Base-by-base conservation (phyloP, 2,888 invertebrate species). In the Rhamnusium bicolor region DNA sequence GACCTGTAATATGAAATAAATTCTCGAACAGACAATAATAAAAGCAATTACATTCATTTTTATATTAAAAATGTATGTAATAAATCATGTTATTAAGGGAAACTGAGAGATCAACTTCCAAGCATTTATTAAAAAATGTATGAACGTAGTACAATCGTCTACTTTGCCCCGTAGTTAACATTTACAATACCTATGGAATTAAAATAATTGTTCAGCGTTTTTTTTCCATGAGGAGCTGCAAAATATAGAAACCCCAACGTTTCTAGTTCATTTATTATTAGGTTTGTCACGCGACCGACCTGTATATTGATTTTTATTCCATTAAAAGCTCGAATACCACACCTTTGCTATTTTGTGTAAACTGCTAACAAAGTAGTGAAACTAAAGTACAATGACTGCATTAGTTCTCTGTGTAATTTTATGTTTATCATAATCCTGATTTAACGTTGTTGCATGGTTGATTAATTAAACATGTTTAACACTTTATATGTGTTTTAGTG, bases 211-310 rank as follows among this genome's bases (percentile, higher is more conserved):
- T 40, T 29, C 69, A 21, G 6, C 19, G 69, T 47, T 69, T 58
- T 69, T 69, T 58, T 29, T 16, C 46, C n/a, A 10, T 19, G 32
- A 21, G 12, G 32, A 40, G n/a, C 19, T 16, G 65, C 27, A 19
- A 65, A 53, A 65, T 29, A 53, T 32, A 67, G 73, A 51, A 60
- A 53, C 61, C 69, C 67, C 66, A 29, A 19, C 66, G 70, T 61
- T 83, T 82, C 78, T 75, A 78, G 75, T 80, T 80, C 80, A 82
- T 84, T 85, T 85, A 84, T 85, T 86, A 85, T 85, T 83, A 83
- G 83, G 80, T 83, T 80, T 84, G 85, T 85, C 86, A 86, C 86
- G 86, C 86, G 81, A 86, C 77, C 83, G 73, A 79, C 78, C 77
- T 77, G 77, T 68, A 79, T 83, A 86, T 86, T 81, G 86, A 86